Percentiles rank a stretch among this genome's conserved stretches.
phyloP scores from a whole-genome alignment of 2,888 invertebrate genomes.

The Ormia ochracea region DNA sequence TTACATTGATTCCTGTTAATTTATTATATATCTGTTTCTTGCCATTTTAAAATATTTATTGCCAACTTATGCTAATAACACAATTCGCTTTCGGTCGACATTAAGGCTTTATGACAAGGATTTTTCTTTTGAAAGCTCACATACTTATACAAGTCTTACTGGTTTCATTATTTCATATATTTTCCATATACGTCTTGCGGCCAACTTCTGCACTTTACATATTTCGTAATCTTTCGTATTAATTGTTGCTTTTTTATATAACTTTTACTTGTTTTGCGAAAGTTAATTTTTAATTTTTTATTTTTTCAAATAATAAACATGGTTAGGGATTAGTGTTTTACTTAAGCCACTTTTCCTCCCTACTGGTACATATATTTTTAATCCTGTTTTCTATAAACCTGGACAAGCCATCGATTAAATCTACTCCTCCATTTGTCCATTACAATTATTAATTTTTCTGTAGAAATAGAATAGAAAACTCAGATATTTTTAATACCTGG shows the following conservation, averaged over 20 bases:
- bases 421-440: too few species aligned
- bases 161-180: constrained; percentile 7
- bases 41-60: constrained; percentile 41
- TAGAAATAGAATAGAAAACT: too few species aligned
- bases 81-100: not conserved
- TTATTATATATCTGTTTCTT: not conserved
- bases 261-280: not conserved
- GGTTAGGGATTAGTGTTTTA: too few species aligned
- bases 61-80: constrained; percentile 31
- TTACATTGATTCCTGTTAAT: constrained; percentile 46
- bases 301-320: too few species aligned
- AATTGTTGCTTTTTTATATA: constrained; percentile 23
- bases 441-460: too few species aligned
- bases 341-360: too few species aligned
- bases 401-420: too few species aligned
- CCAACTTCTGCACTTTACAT: constrained; percentile 43
- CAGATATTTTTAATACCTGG: too few species aligned
- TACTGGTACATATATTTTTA: too few species aligned
- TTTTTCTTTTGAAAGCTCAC: not conserved
- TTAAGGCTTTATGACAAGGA: constrained; percentile 12
- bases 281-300: too few species aligned
- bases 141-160: not conserved
- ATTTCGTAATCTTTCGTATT: constrained; percentile 24
- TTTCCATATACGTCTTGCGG: constrained; percentile 20
- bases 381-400: too few species aligned